phyloP scores from a whole-genome alignment of 2,113 vertebrate species.

The Protobothrops flavoviridis region DNA sequence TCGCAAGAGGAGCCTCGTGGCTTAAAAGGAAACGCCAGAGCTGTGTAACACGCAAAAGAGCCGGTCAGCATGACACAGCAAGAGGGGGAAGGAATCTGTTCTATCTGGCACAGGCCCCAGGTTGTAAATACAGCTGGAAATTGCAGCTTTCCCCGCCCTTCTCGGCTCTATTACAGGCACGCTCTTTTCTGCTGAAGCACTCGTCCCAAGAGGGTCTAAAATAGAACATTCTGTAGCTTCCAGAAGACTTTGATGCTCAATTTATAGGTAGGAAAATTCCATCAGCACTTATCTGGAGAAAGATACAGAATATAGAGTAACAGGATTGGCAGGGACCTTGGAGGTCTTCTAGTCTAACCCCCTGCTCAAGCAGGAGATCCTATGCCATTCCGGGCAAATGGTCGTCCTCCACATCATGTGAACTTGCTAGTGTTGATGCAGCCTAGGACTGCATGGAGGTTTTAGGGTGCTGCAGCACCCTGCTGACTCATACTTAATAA shows the following conservation, averaged over 20 bases:
- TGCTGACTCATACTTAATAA: neutral
- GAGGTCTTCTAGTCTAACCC: no score
- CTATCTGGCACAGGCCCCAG: neutral
- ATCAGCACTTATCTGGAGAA: neutral
- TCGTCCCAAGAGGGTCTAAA: neutral
- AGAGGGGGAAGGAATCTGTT: neutral
- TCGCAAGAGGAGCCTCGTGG: neutral
- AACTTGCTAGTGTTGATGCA: no score
- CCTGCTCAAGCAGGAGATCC: no score
- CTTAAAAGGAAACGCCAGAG: neutral
- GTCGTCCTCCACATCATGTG: no score
- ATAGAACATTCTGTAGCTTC: neutral
- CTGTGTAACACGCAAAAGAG: neutral
- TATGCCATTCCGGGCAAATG: no score
- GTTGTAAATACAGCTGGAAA: neutral
- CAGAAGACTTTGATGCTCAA: neutral
- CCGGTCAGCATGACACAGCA: slow-evolving; percentile 6
- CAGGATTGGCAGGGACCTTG: neutral
- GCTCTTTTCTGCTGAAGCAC: neutral
- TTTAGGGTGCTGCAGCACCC: no score
- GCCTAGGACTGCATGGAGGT: no score
- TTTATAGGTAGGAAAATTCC: neutral
- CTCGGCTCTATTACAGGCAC: neutral
- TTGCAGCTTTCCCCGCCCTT: slow-evolving; percentile 14
- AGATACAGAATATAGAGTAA: neutral